phyloP scores from a whole-genome alignment of 2,888 invertebrate genomes.

The Microplitis manilae region DNA sequence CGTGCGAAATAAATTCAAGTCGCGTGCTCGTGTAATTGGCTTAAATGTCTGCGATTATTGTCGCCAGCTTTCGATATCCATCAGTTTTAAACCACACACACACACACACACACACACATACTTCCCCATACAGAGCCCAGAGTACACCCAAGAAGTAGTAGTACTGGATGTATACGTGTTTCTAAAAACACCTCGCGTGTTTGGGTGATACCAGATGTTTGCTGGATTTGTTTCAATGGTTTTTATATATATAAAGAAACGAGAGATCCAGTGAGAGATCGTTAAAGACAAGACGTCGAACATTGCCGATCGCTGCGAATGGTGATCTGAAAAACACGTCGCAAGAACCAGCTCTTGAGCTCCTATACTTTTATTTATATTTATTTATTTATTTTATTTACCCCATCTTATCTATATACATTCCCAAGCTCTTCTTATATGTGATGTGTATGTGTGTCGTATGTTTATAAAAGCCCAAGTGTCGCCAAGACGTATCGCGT shows the following conservation, averaged over 20 bases:
- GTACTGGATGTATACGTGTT: not conserved
- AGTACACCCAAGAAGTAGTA: not conserved
- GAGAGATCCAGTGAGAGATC: conserved; percentile 19
- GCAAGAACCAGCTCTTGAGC: conserved; percentile 4
- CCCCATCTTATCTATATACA: not conserved
- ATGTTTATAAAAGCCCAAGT: conserved; percentile 48
- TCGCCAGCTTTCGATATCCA: conserved; percentile 65
- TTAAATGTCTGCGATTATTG: conserved; percentile 59
- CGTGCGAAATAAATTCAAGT: conserved; percentile 36
- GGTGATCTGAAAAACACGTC: conserved; percentile 25
- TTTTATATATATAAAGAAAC: conserved; percentile 9
- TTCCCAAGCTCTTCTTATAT: not conserved
- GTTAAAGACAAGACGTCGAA: conserved; percentile 30
- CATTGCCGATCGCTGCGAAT: conserved; percentile 10
- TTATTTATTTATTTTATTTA: conserved; percentile 14
- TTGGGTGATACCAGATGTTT: conserved; percentile 12
- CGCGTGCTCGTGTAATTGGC: conserved; percentile 42
- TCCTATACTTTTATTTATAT: conserved; percentile 7
- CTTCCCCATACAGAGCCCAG: not conserved
- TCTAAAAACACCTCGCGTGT: conserved; percentile 12
- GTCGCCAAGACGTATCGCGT: conserved; percentile 67
- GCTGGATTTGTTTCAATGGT: conserved; percentile 23
- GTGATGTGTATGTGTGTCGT: conserved; percentile 33
- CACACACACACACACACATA: not conserved
- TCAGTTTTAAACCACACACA: conserved; percentile 44